Base-by-base conservation (phyloP, 2,888 invertebrate species). In the Leptinotarsa peninsularis region DNA sequence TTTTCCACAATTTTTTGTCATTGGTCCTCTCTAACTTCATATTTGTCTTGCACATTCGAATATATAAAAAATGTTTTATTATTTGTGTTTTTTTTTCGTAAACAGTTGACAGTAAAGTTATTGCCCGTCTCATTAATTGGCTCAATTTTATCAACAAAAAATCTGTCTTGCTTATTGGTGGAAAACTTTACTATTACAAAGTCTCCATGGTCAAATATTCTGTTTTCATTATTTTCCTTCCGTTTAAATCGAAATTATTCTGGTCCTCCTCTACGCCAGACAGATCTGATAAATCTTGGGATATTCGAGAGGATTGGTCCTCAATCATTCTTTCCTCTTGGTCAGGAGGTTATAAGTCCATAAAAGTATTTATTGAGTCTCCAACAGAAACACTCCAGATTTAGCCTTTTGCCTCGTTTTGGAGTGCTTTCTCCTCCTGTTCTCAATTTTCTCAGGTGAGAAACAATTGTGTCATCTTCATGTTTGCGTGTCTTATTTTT, bases 61-160 rank as follows among this genome's bases (percentile, higher is more conserved):
- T 73, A 66, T 58, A 69, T 21, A 63, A 69, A 76, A 73, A 76
- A 73, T 58, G 68, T 52, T 76, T 66, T 33, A 63, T 72, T 74
- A 54, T 68, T 49, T 76, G 50, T 71, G 49, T 52, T 72, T 76
- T 73, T 75, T 73, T 73, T 76, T 33, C 33, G 52, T 73, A 73
- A 73, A 49, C 70, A 76, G 73, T 70, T 76, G 70, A 73, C 49
- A 70, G 76, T 50, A 66, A 72, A 63, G 58, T 67, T 69, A 10
- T 43, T 43, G 69, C 56, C 56, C 60, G 54, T 66, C 72, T 72
- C 56, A 72, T 66, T 66, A 49, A 69, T 63, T 60, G 67, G 52
- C 21, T 54, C 60, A 73, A 73, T 68, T 73, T 50, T 54, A 73
- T 66, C 7, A 50, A 73, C 69, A 54, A 70, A 63, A 67, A 68